Percentiles rank a stretch among this genome's conserved stretches.
phyloP scores from a whole-genome alignment of 2,797 vertebrate genomes.

The Neoniphon sammara region DNA sequence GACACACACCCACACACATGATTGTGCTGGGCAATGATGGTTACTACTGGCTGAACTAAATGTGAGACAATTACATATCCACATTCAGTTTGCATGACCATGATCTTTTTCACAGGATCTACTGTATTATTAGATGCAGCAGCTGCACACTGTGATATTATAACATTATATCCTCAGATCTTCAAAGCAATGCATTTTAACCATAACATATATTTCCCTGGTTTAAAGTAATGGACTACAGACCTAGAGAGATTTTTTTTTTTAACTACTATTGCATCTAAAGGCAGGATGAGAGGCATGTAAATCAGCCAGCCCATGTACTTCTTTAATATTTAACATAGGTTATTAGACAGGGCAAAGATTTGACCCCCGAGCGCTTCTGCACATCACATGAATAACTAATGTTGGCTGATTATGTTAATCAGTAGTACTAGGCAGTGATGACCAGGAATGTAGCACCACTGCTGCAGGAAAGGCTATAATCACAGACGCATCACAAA shows the following conservation, averaged over 20 bases:
- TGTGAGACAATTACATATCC: constrained; percentile 42
- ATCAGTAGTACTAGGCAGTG: constrained; percentile 80
- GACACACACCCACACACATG: constrained; percentile 29
- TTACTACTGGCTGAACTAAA: constrained; percentile 44
- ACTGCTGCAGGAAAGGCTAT: constrained; percentile 78
- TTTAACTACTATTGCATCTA: constrained; percentile 69
- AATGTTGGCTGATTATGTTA: constrained; percentile 87
- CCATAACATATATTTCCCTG: constrained; percentile 52
- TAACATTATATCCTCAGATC: constrained; percentile 41
- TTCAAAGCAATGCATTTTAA: constrained; percentile 60
- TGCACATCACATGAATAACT: constrained; percentile 87
- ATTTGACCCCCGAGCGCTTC: constrained; percentile 84
- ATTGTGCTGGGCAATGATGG: constrained; percentile 45
- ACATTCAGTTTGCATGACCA: constrained; percentile 45
- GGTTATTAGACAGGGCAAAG: constrained; percentile 87
- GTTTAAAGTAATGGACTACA: constrained; percentile 70
- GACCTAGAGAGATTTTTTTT: constrained; percentile 62
- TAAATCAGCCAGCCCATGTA: constrained; percentile 84
- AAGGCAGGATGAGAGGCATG: constrained; percentile 83
- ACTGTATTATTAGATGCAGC: constrained; percentile 35
- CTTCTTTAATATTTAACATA: constrained; percentile 89
- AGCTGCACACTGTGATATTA: constrained; percentile 50
- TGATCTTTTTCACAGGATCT: constrained; percentile 41
- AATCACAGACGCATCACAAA: constrained; percentile 80
- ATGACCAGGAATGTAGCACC: constrained; percentile 80